These are phyloP conservation scores for Candoia aspera DNA, from an alignment of 2,113 vertebrate genomes.

Conservation along the genomic window DNA sequence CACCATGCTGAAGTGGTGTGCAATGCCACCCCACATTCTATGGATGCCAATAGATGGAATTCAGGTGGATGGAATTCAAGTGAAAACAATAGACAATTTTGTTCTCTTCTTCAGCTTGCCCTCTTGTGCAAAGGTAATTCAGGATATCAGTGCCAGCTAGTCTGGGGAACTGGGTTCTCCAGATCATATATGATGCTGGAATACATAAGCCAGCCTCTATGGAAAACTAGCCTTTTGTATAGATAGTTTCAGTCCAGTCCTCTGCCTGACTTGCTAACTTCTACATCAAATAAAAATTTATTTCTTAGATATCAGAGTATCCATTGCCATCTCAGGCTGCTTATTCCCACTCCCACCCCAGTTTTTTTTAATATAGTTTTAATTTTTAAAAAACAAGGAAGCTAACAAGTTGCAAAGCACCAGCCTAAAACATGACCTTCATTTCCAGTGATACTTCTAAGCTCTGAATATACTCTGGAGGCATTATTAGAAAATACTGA, in stretches of 20 bases:
- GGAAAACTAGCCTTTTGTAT: not conserved
- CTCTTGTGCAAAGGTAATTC: not conserved
- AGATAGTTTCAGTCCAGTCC: not conserved
- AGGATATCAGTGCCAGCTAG: not conserved
- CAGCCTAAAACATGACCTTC: not conserved
- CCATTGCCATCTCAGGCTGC: not conserved
- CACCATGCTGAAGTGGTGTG: not conserved
- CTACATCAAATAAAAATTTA: not conserved
- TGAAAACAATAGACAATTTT: not conserved
- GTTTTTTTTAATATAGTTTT: not conserved
- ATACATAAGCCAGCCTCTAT: not conserved
- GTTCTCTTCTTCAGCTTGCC: not conserved
- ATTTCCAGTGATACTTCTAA: not conserved
- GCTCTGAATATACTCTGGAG: not conserved
- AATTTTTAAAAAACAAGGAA: not conserved
- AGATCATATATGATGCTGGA: not conserved
- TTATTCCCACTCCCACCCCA: not conserved
- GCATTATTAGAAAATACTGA: not conserved
- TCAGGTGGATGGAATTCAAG: not conserved
- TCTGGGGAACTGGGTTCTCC: not conserved
- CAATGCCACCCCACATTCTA: not conserved
- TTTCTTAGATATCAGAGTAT: not conserved
- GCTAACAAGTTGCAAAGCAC: not conserved
- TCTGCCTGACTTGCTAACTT: not conserved
- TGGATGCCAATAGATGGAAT: not conserved